Evolutionary conservation across 2,797 vertebrate species (phyloP).

Genomic region (Gambelia wislizenii): DNA sequence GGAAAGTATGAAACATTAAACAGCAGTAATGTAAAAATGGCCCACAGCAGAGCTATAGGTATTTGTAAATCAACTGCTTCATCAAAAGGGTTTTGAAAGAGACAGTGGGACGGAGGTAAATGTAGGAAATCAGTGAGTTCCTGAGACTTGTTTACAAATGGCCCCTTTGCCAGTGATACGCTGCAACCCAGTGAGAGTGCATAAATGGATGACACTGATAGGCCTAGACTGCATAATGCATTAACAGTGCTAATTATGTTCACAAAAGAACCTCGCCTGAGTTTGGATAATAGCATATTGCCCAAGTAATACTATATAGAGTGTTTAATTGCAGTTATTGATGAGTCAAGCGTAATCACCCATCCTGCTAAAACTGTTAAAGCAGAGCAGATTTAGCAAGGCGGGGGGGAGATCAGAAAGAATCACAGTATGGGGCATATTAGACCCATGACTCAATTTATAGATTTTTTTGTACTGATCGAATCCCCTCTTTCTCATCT

Average conservation of each 20-base stretch:
- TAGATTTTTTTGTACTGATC: background rate
- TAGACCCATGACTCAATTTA: background rate
- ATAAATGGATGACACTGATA: slow-evolving; percentile 49
- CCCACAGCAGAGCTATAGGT: slow-evolving; percentile 15
- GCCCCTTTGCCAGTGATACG: slow-evolving; percentile 4
- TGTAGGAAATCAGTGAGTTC: slow-evolving; percentile 25
- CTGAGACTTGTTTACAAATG: slow-evolving; percentile 40
- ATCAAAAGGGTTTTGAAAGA: slow-evolving; percentile 40
- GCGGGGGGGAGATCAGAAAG: slow-evolving; percentile 31
- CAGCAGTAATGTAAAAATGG: slow-evolving; percentile 46
- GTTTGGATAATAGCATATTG: slow-evolving; percentile 42
- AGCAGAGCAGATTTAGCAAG: slow-evolving; percentile 43
- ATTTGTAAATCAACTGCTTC: slow-evolving; percentile 53
- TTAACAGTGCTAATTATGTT: slow-evolving; percentile 52
- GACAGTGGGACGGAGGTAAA: slow-evolving; percentile 6
- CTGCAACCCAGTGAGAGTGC: slow-evolving; percentile 17
- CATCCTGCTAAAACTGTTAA: slow-evolving; percentile 47
- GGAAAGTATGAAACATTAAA: slow-evolving; percentile 24
- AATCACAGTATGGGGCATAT: background rate
- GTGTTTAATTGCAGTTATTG: slow-evolving; percentile 43
- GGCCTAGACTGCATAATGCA: slow-evolving; percentile 37
- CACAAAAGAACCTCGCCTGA: slow-evolving; percentile 27
- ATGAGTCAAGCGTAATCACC: slow-evolving; percentile 33
- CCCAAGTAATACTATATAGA: slow-evolving; percentile 29
- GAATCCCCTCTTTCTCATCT: background rate